These are phyloP conservation scores for Harpalus rubripes DNA, from an alignment of 2,888 invertebrate genomes.

Conservation along the genomic window DNA sequence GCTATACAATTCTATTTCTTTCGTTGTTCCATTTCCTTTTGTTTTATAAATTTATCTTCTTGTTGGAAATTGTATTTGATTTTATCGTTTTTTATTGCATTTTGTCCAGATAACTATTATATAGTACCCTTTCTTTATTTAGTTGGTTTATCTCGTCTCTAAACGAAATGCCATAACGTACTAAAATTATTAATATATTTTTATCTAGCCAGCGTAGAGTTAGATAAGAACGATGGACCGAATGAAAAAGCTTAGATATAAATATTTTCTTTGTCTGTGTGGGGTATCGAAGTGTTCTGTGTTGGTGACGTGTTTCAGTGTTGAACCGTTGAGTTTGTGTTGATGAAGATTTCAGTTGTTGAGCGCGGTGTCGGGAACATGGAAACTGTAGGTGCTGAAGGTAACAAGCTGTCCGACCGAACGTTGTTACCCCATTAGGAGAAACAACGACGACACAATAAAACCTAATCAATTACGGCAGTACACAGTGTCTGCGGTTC, in stretches of 20 bases:
- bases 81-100: constrained; percentile 42
- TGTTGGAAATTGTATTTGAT: constrained; percentile 52
- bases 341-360: constrained; percentile 39
- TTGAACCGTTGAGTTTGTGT: constrained; percentile 12
- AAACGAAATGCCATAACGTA: constrained; percentile 19
- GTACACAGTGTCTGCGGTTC: constrained; percentile 4
- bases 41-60: constrained; percentile 36
- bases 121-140: constrained; percentile 33
- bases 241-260: not conserved
- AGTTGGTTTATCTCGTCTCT: constrained; percentile 33
- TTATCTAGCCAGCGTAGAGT: constrained; percentile 18
- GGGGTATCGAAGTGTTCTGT: not conserved
- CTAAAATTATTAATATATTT: constrained; percentile 49
- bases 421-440: constrained; percentile 42
- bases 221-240: not conserved
- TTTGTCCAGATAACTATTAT: constrained; percentile 44
- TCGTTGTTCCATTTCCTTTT: constrained; percentile 28
- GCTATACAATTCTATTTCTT: constrained; percentile 36
- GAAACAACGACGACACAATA: constrained; percentile 47
- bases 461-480: constrained; percentile 46
- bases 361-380: not conserved
- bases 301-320: not conserved
- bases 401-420: constrained; percentile 50
- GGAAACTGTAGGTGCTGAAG: constrained; percentile 48
- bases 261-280: not conserved